A percentile compares a stretch with the other conserved stretches of the same genome.
These are phyloP conservation scores for Pollimyrus isidori DNA, from an alignment of 2,113 vertebrate species.

Conservation along the genomic window DNA sequence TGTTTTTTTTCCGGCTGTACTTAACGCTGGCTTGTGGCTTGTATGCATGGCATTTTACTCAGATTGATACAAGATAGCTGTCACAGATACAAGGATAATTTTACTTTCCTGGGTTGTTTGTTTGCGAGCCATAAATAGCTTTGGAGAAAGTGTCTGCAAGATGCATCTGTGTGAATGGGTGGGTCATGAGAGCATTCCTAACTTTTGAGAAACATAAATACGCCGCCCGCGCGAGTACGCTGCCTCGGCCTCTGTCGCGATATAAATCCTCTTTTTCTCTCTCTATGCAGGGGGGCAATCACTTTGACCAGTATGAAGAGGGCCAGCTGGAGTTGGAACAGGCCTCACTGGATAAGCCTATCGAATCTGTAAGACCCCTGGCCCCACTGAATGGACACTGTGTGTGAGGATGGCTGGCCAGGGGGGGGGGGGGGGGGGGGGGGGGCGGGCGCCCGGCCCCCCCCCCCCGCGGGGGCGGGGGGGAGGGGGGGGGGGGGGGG, in stretches of 20 bases:
- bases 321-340: slow-evolving; percentile 98
- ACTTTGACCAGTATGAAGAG: slow-evolving; percentile 99
- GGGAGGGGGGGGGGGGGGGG: no score
- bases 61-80: neutral
- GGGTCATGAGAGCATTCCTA: neutral
- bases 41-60: neutral
- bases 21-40: neutral
- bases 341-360: slow-evolving; percentile 97
- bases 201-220: neutral
- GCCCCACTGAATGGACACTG: slow-evolving; percentile 35
- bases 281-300: slow-evolving; percentile 88
- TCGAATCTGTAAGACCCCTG: slow-evolving; percentile 93
- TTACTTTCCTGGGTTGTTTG: neutral
- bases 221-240: neutral
- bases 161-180: neutral
- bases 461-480: no score
- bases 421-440: no score
- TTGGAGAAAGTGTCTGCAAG: neutral
- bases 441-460: slow-evolving; percentile 17
- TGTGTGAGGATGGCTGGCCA: slow-evolving; percentile 54
- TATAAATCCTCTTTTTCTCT: slow-evolving; percentile 15
- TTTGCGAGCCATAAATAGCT: neutral
- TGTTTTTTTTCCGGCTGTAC: neutral
- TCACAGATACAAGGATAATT: neutral
- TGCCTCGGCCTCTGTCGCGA: neutral